Evolutionary conservation across 2,113 vertebrate species (phyloP).

Genomic region (Martes martes): DNA sequence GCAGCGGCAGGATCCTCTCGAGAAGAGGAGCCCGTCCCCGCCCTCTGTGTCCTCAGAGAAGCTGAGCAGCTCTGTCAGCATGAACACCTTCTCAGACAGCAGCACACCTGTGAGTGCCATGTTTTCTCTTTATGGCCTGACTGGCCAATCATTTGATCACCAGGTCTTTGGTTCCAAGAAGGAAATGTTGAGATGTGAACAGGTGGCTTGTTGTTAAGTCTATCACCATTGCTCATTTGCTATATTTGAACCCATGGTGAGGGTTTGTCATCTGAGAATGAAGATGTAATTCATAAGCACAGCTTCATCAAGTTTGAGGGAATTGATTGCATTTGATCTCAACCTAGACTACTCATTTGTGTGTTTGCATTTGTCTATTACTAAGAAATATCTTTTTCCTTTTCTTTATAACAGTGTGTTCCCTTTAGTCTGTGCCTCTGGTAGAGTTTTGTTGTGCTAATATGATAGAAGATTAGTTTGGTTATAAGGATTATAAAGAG

Average conservation of each 20-base stretch:
- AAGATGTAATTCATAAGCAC: neutral
- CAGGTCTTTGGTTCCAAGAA: neutral
- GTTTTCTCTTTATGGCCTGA: neutral
- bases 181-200: neutral
- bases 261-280: neutral
- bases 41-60: constrained; percentile 90
- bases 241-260: neutral
- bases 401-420: neutral
- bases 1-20: constrained; percentile 74
- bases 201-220: neutral
- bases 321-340: neutral
- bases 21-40: constrained; percentile 90
- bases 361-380: neutral
- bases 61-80: constrained; percentile 96
- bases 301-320: neutral
- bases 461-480: neutral
- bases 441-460: neutral
- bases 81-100: constrained; percentile 93
- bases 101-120: constrained; percentile 92
- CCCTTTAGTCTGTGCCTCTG: neutral
- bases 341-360: neutral
- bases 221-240: neutral
- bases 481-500: neutral
- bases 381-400: neutral
- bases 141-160: neutral